Conservation (phyloP, 2,797 vertebrate genomes). For the Morelia viridis region DNA sequence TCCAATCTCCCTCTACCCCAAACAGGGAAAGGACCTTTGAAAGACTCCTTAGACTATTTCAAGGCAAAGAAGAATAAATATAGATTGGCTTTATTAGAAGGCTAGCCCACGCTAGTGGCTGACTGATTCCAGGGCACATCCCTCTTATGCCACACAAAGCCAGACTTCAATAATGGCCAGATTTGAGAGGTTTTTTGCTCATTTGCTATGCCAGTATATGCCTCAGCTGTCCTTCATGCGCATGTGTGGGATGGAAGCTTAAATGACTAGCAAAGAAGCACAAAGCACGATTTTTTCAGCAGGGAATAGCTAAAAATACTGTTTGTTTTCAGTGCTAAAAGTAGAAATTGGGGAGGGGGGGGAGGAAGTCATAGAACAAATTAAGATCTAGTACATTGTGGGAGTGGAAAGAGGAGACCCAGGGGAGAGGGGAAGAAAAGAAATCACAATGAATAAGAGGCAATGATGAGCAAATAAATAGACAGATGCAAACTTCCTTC, state of each 20-base stretch:
- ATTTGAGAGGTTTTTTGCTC: conserved; percentile 65
- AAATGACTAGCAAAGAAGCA: conserved; percentile 54
- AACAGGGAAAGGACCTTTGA: conserved; percentile 57
- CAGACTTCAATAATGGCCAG: conserved; percentile 79
- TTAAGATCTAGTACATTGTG: conserved; percentile 39
- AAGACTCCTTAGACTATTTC: conserved; percentile 76
- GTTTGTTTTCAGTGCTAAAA: conserved; percentile 67
- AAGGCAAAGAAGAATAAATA: conserved; percentile 82
- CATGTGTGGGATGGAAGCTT: conserved; percentile 48
- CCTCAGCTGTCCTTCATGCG: neutral
- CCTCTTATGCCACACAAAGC: conserved; percentile 63
- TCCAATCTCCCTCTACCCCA: conserved; percentile 47
- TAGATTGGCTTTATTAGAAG: conserved; percentile 82
- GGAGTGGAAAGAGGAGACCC: conserved; percentile 61
- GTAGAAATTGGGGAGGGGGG: conserved; percentile 14
- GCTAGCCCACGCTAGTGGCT: conserved; percentile 74
- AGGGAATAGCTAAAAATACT: conserved; percentile 67
- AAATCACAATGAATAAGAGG: conserved; percentile 64
- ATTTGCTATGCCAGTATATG: conserved; percentile 53
- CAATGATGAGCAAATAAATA: conserved; percentile 63
- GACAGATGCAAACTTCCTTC: conserved; percentile 67
- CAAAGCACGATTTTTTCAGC: conserved; percentile 60
- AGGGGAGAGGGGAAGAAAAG: conserved; percentile 61
- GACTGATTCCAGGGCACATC: conserved; percentile 80
- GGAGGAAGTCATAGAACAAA: conserved; percentile 27